Percentiles rank a stretch among this genome's conserved stretches.
These are phyloP conservation scores for Mythimna loreyi DNA, from an alignment of 2,888 invertebrate species.

Conservation along the genomic window DNA sequence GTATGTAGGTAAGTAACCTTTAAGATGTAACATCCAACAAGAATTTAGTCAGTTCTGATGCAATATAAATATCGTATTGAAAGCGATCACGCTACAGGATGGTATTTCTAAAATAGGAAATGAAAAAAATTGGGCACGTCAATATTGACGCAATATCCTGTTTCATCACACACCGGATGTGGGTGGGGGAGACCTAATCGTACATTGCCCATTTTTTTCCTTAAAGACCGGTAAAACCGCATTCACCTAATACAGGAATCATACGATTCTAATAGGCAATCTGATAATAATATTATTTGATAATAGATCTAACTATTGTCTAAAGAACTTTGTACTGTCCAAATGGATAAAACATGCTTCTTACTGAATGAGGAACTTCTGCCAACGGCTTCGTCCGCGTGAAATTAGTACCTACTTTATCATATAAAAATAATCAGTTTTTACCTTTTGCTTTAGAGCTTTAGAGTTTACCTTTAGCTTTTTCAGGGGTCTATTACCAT, in stretches of 20 bases:
- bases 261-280: slow-evolving; percentile 18
- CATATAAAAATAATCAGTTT: no score
- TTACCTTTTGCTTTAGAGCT: no score
- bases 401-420: no score
- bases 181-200: not conserved
- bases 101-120: not conserved
- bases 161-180: slow-evolving; percentile 38
- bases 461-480: no score
- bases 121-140: slow-evolving; percentile 12
- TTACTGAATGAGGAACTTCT: not conserved
- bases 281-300: not conserved
- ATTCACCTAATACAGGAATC: not conserved
- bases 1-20: not conserved
- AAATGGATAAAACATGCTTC: not conserved
- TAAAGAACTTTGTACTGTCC: slow-evolving; percentile 1
- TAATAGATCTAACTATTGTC: no score
- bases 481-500: no score
- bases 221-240: not conserved
- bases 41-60: slow-evolving; percentile 30
- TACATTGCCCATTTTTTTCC: not conserved
- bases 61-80: slow-evolving; percentile 22
- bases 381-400: no score
- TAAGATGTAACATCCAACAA: not conserved
- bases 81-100: not conserved
- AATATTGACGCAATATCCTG: slow-evolving; percentile 16